A percentile compares a stretch with the other conserved stretches of the same genome.
These are phyloP conservation scores for Helicoverpa armigera DNA, from an alignment of 1,140 invertebrate species.

Conservation along the genomic window DNA sequence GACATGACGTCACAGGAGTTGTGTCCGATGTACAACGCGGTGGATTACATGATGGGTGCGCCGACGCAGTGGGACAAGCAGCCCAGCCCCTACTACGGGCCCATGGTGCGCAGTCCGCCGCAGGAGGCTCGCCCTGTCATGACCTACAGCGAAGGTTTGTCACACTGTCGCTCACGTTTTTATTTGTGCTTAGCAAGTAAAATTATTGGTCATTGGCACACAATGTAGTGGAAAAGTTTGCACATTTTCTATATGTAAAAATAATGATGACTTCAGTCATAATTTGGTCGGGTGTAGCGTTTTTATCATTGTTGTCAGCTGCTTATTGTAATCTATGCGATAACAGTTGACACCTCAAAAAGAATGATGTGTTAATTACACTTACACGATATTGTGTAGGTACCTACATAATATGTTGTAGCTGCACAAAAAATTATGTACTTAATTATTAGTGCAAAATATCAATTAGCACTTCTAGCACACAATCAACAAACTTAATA, in stretches of 20 bases:
- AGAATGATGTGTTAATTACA: constrained; percentile 29
- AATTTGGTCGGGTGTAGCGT: constrained; percentile 1
- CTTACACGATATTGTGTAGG: constrained; percentile 6
- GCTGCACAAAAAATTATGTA: background rate
- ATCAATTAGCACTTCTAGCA: background rate
- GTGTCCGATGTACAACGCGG: constrained; percentile 64
- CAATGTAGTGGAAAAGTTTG: background rate
- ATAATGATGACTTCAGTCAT: constrained; percentile 16
- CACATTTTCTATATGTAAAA: background rate
- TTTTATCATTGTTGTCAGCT: constrained; percentile 23
- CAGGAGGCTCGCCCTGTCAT: constrained; percentile 55
- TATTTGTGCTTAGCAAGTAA: background rate
- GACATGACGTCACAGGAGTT: constrained; percentile 73
- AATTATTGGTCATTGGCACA: background rate
- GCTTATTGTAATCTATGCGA: constrained; percentile 18
- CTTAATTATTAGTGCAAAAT: background rate
- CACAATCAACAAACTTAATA: too few species aligned
- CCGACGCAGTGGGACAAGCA: constrained; percentile 74
- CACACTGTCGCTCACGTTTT: constrained; percentile 5
- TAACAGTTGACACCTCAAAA: constrained; percentile 19
- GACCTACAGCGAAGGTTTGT: constrained; percentile 70
- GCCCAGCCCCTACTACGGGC: constrained; percentile 60
- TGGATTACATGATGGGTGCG: constrained; percentile 65
- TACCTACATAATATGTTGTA: background rate
- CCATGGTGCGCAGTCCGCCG: constrained; percentile 54